Conservation (phyloP, 2,113 vertebrate species). For the Myrmophylax atrothorax region DNA sequence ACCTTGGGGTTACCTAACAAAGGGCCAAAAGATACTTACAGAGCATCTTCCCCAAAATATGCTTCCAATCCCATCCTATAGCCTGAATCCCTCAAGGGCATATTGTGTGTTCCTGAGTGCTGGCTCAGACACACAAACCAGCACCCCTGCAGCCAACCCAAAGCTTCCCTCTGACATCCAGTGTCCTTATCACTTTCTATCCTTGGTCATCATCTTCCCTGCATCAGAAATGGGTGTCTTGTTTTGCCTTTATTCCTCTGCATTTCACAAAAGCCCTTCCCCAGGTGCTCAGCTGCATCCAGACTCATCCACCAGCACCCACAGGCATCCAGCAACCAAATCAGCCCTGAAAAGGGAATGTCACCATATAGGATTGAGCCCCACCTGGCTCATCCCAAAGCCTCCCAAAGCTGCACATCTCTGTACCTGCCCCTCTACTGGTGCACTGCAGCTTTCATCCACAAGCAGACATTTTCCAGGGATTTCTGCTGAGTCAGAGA, state of each 20-base stretch:
- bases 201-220: background rate
- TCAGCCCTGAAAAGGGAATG: rapidly evolving
- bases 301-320: background rate
- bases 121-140: background rate
- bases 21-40: background rate
- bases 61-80: background rate
- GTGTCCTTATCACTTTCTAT: background rate
- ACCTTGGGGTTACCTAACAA: background rate
- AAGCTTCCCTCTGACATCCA: background rate
- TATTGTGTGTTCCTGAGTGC: background rate
- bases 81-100: background rate
- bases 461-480: background rate
- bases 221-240: background rate
- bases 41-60: background rate
- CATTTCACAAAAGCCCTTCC: background rate
- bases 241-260: background rate
- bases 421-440: background rate
- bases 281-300: rapidly evolving
- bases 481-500: constrained; percentile 51
- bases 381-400: background rate
- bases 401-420: background rate
- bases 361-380: rapidly evolving
- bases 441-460: background rate
- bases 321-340: rapidly evolving
- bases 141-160: background rate